Conservation (phyloP, 2,888 invertebrate species). For the Anoplius nigerrimus region DNA sequence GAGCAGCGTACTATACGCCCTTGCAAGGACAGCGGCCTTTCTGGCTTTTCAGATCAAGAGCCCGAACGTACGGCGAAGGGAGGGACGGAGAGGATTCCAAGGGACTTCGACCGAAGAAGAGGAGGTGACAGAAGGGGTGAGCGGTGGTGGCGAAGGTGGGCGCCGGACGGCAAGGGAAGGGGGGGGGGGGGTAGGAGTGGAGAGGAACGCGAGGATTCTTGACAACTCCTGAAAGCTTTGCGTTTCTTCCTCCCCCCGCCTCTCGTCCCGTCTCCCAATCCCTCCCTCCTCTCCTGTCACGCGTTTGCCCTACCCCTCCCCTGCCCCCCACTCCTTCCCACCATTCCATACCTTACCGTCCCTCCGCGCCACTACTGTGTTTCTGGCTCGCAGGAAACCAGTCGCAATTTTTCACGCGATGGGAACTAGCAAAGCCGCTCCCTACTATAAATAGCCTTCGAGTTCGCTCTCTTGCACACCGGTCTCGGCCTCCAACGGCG, state of each 20-base stretch:
- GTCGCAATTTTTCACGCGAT: constrained; percentile 62
- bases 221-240: neutral
- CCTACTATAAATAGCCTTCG: constrained; percentile 69
- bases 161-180: neutral
- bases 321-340: constrained; percentile 20
- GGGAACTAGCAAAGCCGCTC: constrained; percentile 65
- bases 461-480: constrained; percentile 53
- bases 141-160: neutral
- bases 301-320: constrained; percentile 10
- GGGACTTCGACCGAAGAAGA: constrained; percentile 5
- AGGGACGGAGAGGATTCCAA: too few species aligned
- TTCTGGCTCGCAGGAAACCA: constrained; percentile 50
- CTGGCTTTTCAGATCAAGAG: constrained; percentile 37
- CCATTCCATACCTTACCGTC: neutral
- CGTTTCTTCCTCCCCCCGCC: neutral
- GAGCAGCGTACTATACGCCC: constrained; percentile 39
- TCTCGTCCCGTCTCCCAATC: neutral
- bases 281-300: constrained; percentile 6
- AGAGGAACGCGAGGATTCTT: neutral
- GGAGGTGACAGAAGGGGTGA: constrained; percentile 1
- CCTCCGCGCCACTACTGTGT: neutral
- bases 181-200: neutral
- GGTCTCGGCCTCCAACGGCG: constrained; percentile 52
- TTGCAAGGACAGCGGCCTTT: constrained; percentile 55
- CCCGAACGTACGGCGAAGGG: constrained; percentile 19